Evolutionary conservation across 1,140 invertebrate species (phyloP), one percentile per base, ranked within the genome.

Genomic region (Dufourea novaeangliae): DNA sequence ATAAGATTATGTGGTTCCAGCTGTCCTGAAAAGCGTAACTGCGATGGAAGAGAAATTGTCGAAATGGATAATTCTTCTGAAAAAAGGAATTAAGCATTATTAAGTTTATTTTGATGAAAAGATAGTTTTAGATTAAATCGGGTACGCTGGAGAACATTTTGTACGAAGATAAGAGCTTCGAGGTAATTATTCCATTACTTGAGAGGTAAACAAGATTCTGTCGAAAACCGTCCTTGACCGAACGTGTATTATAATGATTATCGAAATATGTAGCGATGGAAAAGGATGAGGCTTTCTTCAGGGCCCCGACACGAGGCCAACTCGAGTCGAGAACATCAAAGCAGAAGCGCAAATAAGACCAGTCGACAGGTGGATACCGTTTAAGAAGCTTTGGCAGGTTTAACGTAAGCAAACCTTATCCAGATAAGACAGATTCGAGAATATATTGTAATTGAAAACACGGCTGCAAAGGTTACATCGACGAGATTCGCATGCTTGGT

Each of bases 201-300:
- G 54, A 32, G 54, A 57, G 54, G 46, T 50, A 50, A 50, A 50
- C 46, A 50, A 50, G 46, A n/a, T n/a, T 50, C 46, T n/a, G 2
- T 50, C 46, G 46, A 50, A 50, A 50, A 50, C 46, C n/a, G 46
- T 50, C 46, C 46, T 50, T 50, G 46, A 50, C 46, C 46, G 20
- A n/a, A n/a, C 46, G 46, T 50, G 20, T 50, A 50, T 50, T n/a
- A 50, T 50, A 50, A 50, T 17, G n/a, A 50, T 50, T 50, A 50
- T n/a, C 46, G 46, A 50, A 17, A n/a, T n/a, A 50, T n/a, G 46
- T 50, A 50, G 46, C 46, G 46, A 50, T 2, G 20, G 6, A n/a
- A 50, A n/a, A n/a, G 46, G 20, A 50, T 50, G 8, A 17, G n/a
- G 46, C 46, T 8, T n/a, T 50, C 46, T n/a, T 50, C 46, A 50